A percentile compares a stretch with the other conserved stretches of the same genome.
phyloP scores from a whole-genome alignment of 2,113 vertebrate species.

The Marcusenius ussheri region DNA sequence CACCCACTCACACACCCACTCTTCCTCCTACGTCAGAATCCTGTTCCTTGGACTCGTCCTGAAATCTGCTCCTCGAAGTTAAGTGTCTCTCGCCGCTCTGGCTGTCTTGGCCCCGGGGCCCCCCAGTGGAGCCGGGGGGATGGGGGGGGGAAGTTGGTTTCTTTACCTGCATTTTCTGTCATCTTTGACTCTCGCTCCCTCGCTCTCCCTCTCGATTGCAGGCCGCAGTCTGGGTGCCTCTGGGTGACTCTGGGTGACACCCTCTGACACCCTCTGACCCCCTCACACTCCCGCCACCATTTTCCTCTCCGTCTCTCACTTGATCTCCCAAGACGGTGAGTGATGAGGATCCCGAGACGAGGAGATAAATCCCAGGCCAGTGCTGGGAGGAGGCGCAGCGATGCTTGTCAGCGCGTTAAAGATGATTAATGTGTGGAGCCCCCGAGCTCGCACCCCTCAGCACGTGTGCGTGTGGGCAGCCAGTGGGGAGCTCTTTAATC shows the following conservation, averaged over 20 bases:
- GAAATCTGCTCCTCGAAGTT: neutral
- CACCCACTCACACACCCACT: neutral
- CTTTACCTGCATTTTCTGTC: neutral
- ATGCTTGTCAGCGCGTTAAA: conserved; percentile 93
- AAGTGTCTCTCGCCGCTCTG: conserved; percentile 29
- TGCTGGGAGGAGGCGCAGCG: conserved; percentile 38
- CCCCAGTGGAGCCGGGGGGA: neutral
- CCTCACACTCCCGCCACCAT: conserved; percentile 38
- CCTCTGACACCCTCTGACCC: conserved; percentile 20
- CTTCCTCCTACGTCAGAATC: conserved; percentile 15
- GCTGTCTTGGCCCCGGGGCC: neutral
- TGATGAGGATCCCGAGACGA: conserved; percentile 66
- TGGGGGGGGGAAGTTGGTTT: no score
- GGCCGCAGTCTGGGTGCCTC: neutral
- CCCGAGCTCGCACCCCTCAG: conserved; percentile 36
- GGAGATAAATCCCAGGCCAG: conserved; percentile 72
- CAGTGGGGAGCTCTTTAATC: conserved; percentile 25
- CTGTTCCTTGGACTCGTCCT: neutral
- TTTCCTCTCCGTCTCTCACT: conserved; percentile 43
- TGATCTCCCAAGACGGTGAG: conserved; percentile 67
- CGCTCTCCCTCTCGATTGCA: conserved; percentile 13
- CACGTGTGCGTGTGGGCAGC: conserved; percentile 57
- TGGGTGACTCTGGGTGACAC: no score
- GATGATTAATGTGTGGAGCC: conserved; percentile 97
- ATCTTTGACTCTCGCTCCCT: conserved; percentile 33